Conservation (phyloP, 2,113 vertebrate species). For the Clarias magur region DNA sequence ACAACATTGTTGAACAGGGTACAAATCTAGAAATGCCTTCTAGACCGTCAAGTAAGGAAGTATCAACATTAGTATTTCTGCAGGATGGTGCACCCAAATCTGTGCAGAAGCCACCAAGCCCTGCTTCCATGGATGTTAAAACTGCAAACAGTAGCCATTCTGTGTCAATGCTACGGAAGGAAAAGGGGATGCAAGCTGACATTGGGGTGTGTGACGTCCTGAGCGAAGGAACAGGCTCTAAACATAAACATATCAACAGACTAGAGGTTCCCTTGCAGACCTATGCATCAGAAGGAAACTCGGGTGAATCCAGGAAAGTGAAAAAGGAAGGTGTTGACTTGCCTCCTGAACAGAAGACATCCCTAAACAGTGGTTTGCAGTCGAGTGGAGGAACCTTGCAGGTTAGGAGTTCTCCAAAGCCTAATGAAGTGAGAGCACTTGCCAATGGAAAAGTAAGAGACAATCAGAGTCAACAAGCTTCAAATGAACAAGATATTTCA, state of each 20-base stretch:
- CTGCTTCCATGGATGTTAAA: constrained; percentile 52
- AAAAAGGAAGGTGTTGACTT: constrained; percentile 51
- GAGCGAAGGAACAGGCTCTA: constrained; percentile 50
- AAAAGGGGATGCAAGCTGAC: constrained; percentile 79
- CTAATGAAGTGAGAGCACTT: constrained; percentile 11
- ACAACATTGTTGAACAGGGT: constrained; percentile 47
- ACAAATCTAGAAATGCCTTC: constrained; percentile 62
- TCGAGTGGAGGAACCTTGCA: neutral
- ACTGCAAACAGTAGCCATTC: constrained; percentile 65
- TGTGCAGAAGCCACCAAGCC: constrained; percentile 40
- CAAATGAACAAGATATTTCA: constrained; percentile 31
- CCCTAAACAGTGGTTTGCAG: neutral
- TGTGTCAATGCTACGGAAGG: constrained; percentile 76
- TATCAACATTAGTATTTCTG: constrained; percentile 71
- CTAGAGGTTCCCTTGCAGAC: constrained; percentile 74
- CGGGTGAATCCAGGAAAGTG: constrained; percentile 48
- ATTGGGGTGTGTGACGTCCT: constrained; percentile 70
- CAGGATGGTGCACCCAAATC: constrained; percentile 61
- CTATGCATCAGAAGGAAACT: constrained; percentile 45
- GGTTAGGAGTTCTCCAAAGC: constrained; percentile 17
- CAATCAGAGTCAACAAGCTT: neutral
- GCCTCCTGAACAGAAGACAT: constrained; percentile 19
- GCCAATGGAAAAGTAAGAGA: neutral
- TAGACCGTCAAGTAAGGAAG: constrained; percentile 70
- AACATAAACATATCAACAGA: constrained; percentile 72